These are phyloP conservation scores for Cheilosia grossa DNA, from an alignment of 2,888 invertebrate species.

Conservation along the genomic window DNA sequence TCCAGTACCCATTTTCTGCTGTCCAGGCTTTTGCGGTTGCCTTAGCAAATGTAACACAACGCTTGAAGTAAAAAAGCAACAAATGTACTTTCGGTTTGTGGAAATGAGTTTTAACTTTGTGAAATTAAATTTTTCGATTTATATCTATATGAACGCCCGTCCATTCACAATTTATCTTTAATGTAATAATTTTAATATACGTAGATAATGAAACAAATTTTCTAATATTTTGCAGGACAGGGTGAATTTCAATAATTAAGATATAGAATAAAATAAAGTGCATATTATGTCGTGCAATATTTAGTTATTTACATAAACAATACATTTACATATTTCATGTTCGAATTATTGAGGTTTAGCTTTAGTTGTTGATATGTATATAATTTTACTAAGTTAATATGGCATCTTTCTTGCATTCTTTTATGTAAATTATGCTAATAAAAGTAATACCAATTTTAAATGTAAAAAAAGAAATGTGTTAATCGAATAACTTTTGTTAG, in stretches of 20 bases:
- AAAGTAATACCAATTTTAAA: constrained; percentile 52
- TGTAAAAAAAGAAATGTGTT: constrained; percentile 47
- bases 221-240: constrained; percentile 71
- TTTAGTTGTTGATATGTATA: constrained; percentile 59
- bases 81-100: constrained; percentile 24
- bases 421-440: constrained; percentile 55
- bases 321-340: constrained; percentile 51
- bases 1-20: constrained; percentile 99
- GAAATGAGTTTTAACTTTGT: constrained; percentile 29
- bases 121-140: constrained; percentile 19
- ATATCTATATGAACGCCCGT: constrained; percentile 66
- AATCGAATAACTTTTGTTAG: constrained; percentile 57
- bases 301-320: constrained; percentile 65
- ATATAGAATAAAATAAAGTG: constrained; percentile 45
- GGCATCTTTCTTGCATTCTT: constrained; percentile 35
- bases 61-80: constrained; percentile 80
- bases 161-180: constrained; percentile 71
- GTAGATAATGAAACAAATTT: constrained; percentile 69
- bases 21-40: constrained; percentile 99
- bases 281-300: constrained; percentile 71
- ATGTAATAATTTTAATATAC: constrained; percentile 53
- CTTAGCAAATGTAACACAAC: constrained; percentile 85
- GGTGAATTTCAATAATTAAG: constrained; percentile 58
- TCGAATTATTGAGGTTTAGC: constrained; percentile 42
- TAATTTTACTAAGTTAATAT: constrained; percentile 39